Percentiles rank a stretch among this genome's conserved stretches.
These are phyloP conservation scores for Dryomyza anilis DNA, from an alignment of 2,888 invertebrate species.

Conservation along the genomic window DNA sequence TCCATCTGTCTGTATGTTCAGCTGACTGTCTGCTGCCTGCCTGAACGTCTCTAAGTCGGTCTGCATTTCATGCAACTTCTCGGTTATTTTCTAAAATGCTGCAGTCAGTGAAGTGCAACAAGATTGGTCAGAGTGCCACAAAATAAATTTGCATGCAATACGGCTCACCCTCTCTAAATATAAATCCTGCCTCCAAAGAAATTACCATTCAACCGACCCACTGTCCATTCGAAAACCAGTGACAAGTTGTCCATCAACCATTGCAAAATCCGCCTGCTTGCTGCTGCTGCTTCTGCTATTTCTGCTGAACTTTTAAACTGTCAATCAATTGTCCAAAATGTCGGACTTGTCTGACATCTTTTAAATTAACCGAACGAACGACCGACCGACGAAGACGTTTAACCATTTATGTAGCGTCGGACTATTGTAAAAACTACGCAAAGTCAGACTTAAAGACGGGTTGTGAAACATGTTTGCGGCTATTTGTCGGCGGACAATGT, in stretches of 20 bases:
- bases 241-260: no score
- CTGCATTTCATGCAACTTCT: slow-evolving; percentile 10
- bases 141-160: slow-evolving; percentile 10
- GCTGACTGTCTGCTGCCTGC: no score
- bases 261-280: neutral
- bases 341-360: slow-evolving; percentile 58
- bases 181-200: no score
- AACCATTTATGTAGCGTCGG: slow-evolving; percentile 48
- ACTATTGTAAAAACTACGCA: no score
- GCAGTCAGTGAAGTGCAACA: neutral
- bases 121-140: slow-evolving; percentile 15
- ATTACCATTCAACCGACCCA: no score
- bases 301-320: slow-evolving; percentile 58
- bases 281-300: slow-evolving; percentile 33
- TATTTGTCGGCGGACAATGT: no score
- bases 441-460: neutral
- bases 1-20: no score
- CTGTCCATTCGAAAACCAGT: no score
- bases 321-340: slow-evolving; percentile 59
- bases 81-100: slow-evolving; percentile 6
- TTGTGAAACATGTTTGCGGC: no score
- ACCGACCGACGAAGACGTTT: slow-evolving; percentile 57
- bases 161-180: neutral
- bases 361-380: slow-evolving; percentile 61
- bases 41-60: no score